These are phyloP conservation scores for Trachops cirrhosus DNA, from an alignment of 2,797 vertebrate species.

Conservation along the genomic window DNA sequence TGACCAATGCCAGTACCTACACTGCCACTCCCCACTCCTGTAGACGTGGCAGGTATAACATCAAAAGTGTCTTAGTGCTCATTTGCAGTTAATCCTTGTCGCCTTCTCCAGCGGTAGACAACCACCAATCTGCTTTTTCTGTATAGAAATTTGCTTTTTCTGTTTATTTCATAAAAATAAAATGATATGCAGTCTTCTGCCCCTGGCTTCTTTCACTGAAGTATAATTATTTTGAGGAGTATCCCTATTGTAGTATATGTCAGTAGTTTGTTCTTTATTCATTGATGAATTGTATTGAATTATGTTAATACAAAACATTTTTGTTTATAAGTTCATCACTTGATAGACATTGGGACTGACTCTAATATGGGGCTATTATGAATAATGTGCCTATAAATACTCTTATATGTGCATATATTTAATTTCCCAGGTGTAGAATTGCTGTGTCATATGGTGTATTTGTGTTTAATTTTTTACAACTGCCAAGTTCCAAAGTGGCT, in stretches of 20 bases:
- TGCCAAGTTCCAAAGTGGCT: neutral
- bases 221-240: neutral
- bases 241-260: neutral
- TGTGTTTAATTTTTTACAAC: neutral
- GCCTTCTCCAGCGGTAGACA: neutral
- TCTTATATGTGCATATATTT: neutral
- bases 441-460: neutral
- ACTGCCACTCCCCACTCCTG: neutral
- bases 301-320: neutral
- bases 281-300: neutral
- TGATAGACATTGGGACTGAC: neutral
- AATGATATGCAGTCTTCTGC: neutral
- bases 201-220: neutral
- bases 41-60: neutral
- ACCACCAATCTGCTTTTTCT: neutral
- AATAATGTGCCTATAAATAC: neutral
- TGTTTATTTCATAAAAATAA: neutral
- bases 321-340: neutral
- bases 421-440: neutral
- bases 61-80: neutral
- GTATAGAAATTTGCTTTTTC: neutral
- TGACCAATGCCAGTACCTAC: neutral
- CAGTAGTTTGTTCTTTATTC: neutral
- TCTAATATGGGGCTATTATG: neutral
- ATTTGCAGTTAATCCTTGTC: neutral